Percentiles rank a stretch among this genome's conserved stretches.
These are phyloP conservation scores for Drosophila nasuta DNA, from an alignment of 1,140 invertebrate species.

Conservation along the genomic window DNA sequence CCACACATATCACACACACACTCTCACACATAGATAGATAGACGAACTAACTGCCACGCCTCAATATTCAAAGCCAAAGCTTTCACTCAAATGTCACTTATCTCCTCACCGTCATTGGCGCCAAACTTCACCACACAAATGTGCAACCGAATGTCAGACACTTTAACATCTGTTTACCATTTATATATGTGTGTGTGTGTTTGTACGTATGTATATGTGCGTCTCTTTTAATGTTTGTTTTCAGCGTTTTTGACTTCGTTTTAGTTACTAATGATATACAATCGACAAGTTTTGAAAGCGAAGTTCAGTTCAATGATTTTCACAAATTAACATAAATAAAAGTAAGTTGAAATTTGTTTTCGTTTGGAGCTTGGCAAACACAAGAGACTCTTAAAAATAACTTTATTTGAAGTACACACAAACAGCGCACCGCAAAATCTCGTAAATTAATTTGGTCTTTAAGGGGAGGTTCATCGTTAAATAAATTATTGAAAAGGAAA, in stretches of 20 bases:
- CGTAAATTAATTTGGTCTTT: background rate
- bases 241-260: conserved; percentile 44
- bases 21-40: background rate
- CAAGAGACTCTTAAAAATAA: background rate
- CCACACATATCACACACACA: conserved; percentile 19
- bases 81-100: conserved; percentile 81
- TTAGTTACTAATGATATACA: conserved; percentile 42
- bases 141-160: conserved; percentile 34
- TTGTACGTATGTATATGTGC: conserved; percentile 12
- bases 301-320: conserved; percentile 49
- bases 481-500: too few relatives aligned
- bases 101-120: conserved; percentile 53
- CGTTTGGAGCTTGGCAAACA: background rate
- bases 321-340: conserved; percentile 38
- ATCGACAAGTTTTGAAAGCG: conserved; percentile 38
- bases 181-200: conserved; percentile 4
- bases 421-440: background rate
- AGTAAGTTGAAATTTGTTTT: background rate
- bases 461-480: background rate
- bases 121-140: conserved; percentile 25
- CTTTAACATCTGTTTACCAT: conserved; percentile 73
- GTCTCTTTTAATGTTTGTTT: conserved; percentile 41
- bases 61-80: conserved; percentile 57
- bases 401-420: conserved; percentile 6
- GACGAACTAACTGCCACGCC: conserved; percentile 17